phyloP scores from a whole-genome alignment of 64 coral and sea anemone species.

The Pocillopora verrucosa region DNA sequence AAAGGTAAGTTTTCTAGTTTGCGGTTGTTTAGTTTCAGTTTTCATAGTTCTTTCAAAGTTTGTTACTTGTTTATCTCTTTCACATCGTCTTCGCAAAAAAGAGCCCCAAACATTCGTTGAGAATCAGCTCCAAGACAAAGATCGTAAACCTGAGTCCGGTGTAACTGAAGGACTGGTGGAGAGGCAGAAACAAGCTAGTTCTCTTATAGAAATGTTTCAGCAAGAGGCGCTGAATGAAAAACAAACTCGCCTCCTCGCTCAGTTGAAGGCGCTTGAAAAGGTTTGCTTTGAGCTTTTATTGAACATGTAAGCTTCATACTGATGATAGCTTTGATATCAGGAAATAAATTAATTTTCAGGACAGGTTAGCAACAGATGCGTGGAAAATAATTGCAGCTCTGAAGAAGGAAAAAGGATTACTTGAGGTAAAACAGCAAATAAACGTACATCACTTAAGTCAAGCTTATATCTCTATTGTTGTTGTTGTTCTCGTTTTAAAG shows the following conservation, averaged over 20 bases:
- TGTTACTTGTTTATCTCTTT: no score
- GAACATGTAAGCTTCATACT: not conserved
- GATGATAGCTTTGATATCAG: not conserved
- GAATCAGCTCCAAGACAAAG: not conserved
- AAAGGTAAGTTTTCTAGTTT: slow-evolving; percentile 12
- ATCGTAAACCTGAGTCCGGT: not conserved
- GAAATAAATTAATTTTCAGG: slow-evolving; percentile 10
- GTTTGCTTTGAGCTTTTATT: slow-evolving; percentile 10
- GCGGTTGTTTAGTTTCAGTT: not conserved
- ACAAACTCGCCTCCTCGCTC: slow-evolving; percentile 72
- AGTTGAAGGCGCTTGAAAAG: slow-evolving; percentile 77
- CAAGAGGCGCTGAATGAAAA: slow-evolving; percentile 78
- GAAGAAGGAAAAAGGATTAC: slow-evolving; percentile 72
- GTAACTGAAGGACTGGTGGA: slow-evolving; percentile 34
- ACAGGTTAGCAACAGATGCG: slow-evolving; percentile 73
- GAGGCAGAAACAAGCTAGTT: slow-evolving; percentile 67
- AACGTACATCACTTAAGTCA: not conserved
- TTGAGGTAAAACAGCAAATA: slow-evolving; percentile 53
- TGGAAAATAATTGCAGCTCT: slow-evolving; percentile 84
- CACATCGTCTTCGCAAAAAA: not conserved
- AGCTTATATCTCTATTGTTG: not conserved
- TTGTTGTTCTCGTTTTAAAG: not conserved
- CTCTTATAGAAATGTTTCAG: slow-evolving; percentile 81
- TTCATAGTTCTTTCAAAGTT: not conserved
- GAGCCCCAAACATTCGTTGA: not conserved